These are phyloP conservation scores for Lagopus muta DNA, from an alignment of 2,113 vertebrate species.

Conservation along the genomic window DNA sequence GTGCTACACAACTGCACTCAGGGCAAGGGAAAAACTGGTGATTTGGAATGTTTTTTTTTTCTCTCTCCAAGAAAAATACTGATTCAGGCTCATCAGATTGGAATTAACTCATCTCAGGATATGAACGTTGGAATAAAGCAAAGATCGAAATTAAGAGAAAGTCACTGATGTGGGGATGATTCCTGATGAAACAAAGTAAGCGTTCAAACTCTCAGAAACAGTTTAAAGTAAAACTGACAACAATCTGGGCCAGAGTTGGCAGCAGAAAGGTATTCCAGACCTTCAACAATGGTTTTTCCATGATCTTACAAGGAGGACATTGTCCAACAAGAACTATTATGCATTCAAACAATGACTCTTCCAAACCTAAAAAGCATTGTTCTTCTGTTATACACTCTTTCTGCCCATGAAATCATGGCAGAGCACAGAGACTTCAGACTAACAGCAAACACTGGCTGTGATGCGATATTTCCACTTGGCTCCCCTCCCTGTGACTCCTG, in stretches of 20 bases:
- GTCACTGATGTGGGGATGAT: background rate
- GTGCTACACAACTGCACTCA: slow-evolving; percentile 8
- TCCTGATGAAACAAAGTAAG: background rate
- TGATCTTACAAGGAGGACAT: slow-evolving; percentile 60
- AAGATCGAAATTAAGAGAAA: background rate
- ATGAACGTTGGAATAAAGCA: background rate
- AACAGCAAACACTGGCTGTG: slow-evolving; percentile 62
- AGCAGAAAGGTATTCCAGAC: background rate
- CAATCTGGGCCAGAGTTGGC: slow-evolving; percentile 8
- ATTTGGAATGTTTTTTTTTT: background rate
- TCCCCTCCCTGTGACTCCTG: slow-evolving; percentile 47
- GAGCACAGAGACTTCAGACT: slow-evolving; percentile 33
- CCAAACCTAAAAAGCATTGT: slow-evolving; percentile 49
- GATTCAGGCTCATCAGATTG: slow-evolving; percentile 2
- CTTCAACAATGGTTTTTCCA: slow-evolving; percentile 54
- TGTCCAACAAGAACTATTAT: slow-evolving; percentile 51
- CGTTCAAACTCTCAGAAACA: background rate
- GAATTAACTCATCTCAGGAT: slow-evolving; percentile 42
- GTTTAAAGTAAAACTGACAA: slow-evolving; percentile 12
- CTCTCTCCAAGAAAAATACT: slow-evolving; percentile 51
- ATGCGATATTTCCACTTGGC: slow-evolving; percentile 59
- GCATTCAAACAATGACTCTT: slow-evolving; percentile 54
- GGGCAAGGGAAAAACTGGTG: background rate
- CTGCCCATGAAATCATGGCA: slow-evolving; percentile 72
- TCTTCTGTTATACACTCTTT: slow-evolving; percentile 60